Evolutionary conservation across 2,888 invertebrate genomes (phyloP).

Genomic region (Emmelina monodactyla): DNA sequence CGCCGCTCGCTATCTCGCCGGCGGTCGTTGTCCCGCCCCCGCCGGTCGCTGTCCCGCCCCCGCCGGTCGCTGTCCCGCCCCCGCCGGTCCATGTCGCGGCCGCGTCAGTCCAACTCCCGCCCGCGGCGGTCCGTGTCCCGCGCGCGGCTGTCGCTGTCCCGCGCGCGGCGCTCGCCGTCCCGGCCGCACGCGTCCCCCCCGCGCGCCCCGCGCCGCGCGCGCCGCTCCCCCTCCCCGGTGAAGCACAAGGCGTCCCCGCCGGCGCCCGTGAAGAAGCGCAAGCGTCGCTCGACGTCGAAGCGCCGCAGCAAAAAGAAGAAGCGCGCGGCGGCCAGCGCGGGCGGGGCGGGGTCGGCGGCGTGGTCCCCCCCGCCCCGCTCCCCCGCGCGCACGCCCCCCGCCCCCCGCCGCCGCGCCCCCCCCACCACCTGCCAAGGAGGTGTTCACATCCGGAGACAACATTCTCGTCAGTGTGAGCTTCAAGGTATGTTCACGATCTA

Average conservation of each 20-base stretch:
- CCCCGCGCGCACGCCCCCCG: slow-evolving; percentile 33
- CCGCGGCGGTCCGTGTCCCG: slow-evolving; percentile 15
- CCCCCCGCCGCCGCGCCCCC: slow-evolving; percentile 22
- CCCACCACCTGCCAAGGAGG: slow-evolving; percentile 81
- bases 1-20: slow-evolving; percentile 10
- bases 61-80: slow-evolving; percentile 6
- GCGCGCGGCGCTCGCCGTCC: slow-evolving; percentile 12
- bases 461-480: slow-evolving; percentile 93
- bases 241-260: slow-evolving; percentile 68
- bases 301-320: not conserved
- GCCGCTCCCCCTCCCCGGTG: slow-evolving; percentile 16
- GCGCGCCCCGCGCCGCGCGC: slow-evolving; percentile 7
- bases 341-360: slow-evolving; percentile 27
- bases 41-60: slow-evolving; percentile 15
- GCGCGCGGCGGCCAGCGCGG: slow-evolving; percentile 23
- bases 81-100: slow-evolving; percentile 15
- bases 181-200: slow-evolving; percentile 14
- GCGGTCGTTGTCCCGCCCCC: slow-evolving; percentile 20
- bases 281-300: slow-evolving; percentile 19
- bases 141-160: slow-evolving; percentile 47
- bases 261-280: slow-evolving; percentile 71
- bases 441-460: slow-evolving; percentile 92
- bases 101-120: slow-evolving; percentile 12
- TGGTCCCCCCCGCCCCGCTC: slow-evolving; percentile 22
- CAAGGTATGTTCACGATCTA: too few species aligned